Base-by-base conservation (phyloP, 1,140 invertebrate genomes). In the Choristoneura fumiferana region DNA sequence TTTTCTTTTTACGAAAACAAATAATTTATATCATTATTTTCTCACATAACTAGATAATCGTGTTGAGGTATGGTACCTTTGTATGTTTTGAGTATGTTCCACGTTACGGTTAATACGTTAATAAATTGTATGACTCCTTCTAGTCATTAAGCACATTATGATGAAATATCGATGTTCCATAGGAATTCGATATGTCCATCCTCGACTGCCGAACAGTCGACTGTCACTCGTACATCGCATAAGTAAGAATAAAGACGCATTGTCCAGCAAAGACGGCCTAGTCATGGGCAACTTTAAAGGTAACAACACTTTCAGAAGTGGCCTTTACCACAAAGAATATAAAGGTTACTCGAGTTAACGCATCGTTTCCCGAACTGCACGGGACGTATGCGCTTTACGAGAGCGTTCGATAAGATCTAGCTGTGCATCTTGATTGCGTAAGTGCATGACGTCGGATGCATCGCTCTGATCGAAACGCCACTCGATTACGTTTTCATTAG, bases 361-460 rank as follows among this genome's bases (percentile, higher is more conserved):
- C 22, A 6, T 29, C 6, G 6, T 29, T 29, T 29, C 2, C 6
- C 22, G 22, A 29, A 6, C 22, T 29, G 22, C 6, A 29, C n/a
- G n/a, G n/a, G n/a, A n/a, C n/a, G n/a, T n/a, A n/a, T 29, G 22
- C 6, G 22, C 6, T 29, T 29, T 29, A 29, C 22, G 54, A 60
- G 38, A 62, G 53, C 33, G 33, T 54, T 17, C 45, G 60, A 60
- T 67, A 61, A 64, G 22, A 58, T 61, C 60, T 58, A 56, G 49
- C 65, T 70, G 54, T 72, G 69, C 72, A 77, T 81, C 76, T 75
- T 72, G 73, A 78, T 81, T 81, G 76, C 74, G 76, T 68, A 78
- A 78, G 66, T 55, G 60, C 73, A 71, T 71, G 65, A 67, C 63
- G 63, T 63, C 52, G 56, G 39, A 57, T 58, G 55, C 40, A 57